Evolutionary conservation across 1,140 invertebrate genomes (phyloP), one percentile per base, ranked within the genome.

Genomic region (Calliphora vicina): DNA sequence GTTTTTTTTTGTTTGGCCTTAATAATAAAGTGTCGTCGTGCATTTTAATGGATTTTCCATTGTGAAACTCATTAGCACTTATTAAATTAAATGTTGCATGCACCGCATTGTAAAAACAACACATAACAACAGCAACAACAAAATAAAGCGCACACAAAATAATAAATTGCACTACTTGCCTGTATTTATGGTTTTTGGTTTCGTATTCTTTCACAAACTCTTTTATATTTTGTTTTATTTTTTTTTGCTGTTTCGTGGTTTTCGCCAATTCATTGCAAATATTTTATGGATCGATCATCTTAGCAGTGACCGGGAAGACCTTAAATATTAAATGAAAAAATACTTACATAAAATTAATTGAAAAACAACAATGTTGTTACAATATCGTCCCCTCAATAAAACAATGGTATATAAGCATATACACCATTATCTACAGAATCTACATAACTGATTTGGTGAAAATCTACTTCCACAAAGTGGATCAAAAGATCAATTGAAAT

Each of bases 21-120:
- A 13, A 23, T 8, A 4, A 50, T 50, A 50, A 50, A 50, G 45
- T 50, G 45, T 50, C 45, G 45, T 50, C 17, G 45, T 50, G 45
- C 12, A 50, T 67, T 67, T 26, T 26, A 81, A 81, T 71, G 80
- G 80, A 61, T 81, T 81, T 81, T 61, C 80, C 61, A 61, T 81
- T 78, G 74, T 61, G 80, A 67, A 81, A 81, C 80, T 81, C 80
- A 81, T 81, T 81, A 81, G 29, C 80, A 81, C 80, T 67, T 81
- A 81, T 81, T 81, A 81, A 81, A 81, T 67, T 81, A 81, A 81
- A 26, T 81, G 80, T 81, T 81, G 80, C 80, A 61, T 67, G 61
- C 80, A 67, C 43, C 29, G 9, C 80, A 20, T 23, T 29, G 17
- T 76, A 20, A 29, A 29, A 20, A 25, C 15, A 43, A 76, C 25